Base-by-base conservation (phyloP, 2,888 invertebrate genomes). In the Agonopterix subpropinquella region DNA sequence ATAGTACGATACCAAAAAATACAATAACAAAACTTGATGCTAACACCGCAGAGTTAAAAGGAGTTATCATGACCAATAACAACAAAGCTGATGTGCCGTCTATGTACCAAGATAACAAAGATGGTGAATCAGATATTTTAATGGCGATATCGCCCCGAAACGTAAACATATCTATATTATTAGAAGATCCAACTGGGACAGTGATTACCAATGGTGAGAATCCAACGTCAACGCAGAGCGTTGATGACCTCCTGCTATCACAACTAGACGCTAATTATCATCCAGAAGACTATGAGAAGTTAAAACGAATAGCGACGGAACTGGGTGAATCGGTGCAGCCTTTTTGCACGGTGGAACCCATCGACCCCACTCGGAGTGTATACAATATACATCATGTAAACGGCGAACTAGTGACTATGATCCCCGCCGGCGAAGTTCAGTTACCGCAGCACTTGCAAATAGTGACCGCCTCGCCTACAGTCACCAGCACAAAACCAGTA, bases 271-370 rank as follows among this genome's bases (percentile, higher is more conserved):
- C 91, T 36, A 90, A 90, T 36, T 92, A 92, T 61, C 93, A 92
- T 61, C 93, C 94, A 0, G 95, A 94, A 58, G 96, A 96, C 68
- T 95, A 94, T 66, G 96, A 96, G 70, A 95, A 95, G 70, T 87
- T 96, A 52, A 95, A 95, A 70, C 90, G 94, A 64, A 95, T 96
- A 80, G 94, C 95, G 36, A 93, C 93, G 62, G 96, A 96, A 70
- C 93, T 95, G 35, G 94, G 93, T 0, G 94, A 94, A 69, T 92
- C 93, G 0, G 92, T 94, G 64, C 92, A 93, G 73, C 91, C 94
- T 62, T 92, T 91, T 79, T 91, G 94, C 81, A 81, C 91, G 53
- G 75, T 91, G 59, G 73, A 91, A 61, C 89, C 89, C 4, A 77
- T 89, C 8, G 90, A 91, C 54, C 87, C 89, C 41, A 80, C 86